Conservation (phyloP, 2,113 vertebrate species). For the Trematomus loennbergii region DNA sequence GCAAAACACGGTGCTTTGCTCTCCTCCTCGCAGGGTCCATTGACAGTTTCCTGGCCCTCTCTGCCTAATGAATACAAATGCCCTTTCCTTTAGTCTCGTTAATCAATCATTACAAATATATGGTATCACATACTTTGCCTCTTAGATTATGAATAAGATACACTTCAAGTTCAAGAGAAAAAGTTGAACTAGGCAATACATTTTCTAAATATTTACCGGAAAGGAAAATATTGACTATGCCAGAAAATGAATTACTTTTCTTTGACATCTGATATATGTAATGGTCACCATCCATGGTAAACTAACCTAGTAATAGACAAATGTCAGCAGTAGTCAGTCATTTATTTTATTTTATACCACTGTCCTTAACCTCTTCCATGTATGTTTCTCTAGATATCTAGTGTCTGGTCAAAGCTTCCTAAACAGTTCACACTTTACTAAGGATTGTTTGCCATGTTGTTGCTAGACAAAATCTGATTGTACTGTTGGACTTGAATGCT, state of each 20-base stretch:
- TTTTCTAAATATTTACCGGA: not conserved
- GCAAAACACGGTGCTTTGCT: not conserved
- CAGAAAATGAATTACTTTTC: not conserved
- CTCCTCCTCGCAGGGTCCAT: not conserved
- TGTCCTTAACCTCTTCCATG: not conserved
- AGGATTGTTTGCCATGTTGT: slow-evolving; percentile 9
- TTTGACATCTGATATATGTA: not conserved
- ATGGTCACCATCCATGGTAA: not conserved
- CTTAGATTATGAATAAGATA: slow-evolving; percentile 1
- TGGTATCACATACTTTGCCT: not conserved
- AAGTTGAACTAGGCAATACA: not conserved
- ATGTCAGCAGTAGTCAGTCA: not conserved
- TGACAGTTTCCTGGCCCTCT: not conserved
- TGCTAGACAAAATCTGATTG: not conserved
- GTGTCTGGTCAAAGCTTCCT: not conserved
- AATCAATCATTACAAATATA: slow-evolving; percentile 20
- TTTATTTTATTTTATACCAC: not conserved
- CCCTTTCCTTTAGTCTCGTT: not conserved
- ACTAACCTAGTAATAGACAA: not conserved
- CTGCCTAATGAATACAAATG: not conserved
- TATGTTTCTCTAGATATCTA: not conserved
- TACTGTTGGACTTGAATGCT: not conserved
- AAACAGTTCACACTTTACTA: not conserved
- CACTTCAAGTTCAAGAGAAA: not conserved
- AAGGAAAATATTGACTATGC: not conserved